Evolutionary conservation across 2,113 vertebrate species (phyloP).

Genomic region (Cinclus mexicanus): DNA sequence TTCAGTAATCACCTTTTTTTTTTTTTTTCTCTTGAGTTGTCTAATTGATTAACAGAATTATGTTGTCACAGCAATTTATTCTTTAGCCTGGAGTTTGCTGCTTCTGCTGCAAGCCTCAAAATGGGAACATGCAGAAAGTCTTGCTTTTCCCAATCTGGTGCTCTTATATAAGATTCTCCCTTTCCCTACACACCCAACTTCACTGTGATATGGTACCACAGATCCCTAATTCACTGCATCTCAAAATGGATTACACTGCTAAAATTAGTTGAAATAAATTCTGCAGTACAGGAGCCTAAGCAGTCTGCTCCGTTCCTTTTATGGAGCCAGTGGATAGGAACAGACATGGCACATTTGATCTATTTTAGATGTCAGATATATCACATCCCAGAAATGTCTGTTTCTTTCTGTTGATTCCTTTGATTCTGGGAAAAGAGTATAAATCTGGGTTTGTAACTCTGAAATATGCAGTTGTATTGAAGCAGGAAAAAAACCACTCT

Average conservation of each 20-base stretch:
- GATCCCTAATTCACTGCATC: neutral
- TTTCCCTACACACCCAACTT: neutral
- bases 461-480: neutral
- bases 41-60: slow-evolving; percentile 59
- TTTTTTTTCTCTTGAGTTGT: neutral
- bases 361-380: neutral
- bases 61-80: slow-evolving; percentile 26
- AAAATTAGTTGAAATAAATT: slow-evolving; percentile 13
- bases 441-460: neutral
- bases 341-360: neutral
- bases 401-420: neutral
- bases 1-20: slow-evolving; percentile 26
- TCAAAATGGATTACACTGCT: neutral
- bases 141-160: neutral
- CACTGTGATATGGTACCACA: neutral
- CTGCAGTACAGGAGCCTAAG: neutral
- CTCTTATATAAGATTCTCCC: neutral
- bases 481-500: fast-evolving
- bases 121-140: neutral
- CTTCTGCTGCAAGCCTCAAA: neutral
- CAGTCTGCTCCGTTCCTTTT: neutral
- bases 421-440: neutral
- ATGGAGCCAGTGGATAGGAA: neutral
- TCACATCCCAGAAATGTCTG: neutral
- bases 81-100: neutral